Percentiles rank a stretch among this genome's conserved stretches.
Evolutionary conservation across 2,888 invertebrate species (phyloP).

Genomic region (Ophion obscuratus): DNA sequence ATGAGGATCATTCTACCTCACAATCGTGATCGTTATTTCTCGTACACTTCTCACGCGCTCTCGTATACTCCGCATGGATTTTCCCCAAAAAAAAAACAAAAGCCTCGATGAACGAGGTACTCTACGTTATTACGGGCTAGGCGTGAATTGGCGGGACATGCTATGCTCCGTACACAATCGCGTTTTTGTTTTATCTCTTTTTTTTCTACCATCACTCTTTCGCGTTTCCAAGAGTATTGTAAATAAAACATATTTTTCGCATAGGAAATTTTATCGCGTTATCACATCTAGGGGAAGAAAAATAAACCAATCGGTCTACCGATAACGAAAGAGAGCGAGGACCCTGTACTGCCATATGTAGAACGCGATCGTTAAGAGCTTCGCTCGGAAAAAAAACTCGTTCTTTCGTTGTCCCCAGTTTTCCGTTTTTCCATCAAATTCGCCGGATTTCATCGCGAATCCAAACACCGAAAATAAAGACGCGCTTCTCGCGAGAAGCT

Average conservation of each 20-base stretch:
- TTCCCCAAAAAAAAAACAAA: too few relatives aligned
- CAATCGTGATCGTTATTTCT: too few relatives aligned
- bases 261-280: constrained; percentile 30
- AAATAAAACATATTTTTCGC: constrained; percentile 32
- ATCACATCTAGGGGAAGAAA: background rate
- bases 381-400: background rate
- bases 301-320: constrained; percentile 3
- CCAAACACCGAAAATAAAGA: background rate
- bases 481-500: background rate
- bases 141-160: too few relatives aligned
- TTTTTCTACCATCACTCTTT: too few relatives aligned
- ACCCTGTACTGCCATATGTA: constrained; percentile 4
- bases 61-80: too few relatives aligned
- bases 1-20: too few relatives aligned
- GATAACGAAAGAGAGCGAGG: background rate
- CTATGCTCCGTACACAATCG: too few relatives aligned
- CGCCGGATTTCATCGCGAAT: background rate
- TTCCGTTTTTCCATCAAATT: background rate
- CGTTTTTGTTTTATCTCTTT: background rate
- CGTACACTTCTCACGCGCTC: too few relatives aligned
- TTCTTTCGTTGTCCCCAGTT: background rate
- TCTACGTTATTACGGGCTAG: too few relatives aligned
- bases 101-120: too few relatives aligned
- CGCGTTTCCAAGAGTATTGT: constrained; percentile 29
- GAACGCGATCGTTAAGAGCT: background rate